phyloP scores from a whole-genome alignment of 2,113 vertebrate species.

The Tonatia bakeri region DNA sequence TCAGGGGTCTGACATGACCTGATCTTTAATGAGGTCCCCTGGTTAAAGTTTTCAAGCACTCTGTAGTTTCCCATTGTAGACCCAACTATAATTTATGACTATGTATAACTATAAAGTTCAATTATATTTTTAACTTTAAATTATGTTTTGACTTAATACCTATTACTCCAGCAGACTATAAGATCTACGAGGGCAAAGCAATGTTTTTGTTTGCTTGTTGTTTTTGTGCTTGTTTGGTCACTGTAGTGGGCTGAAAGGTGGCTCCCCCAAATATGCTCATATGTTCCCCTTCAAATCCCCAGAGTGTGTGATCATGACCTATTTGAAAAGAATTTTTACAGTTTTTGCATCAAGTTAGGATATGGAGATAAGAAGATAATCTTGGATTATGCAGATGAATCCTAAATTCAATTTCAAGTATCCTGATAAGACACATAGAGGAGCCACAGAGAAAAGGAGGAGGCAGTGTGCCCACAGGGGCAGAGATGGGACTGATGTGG shows the following conservation, averaged over 20 bases:
- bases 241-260: background rate
- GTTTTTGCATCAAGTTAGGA: background rate
- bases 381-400: background rate
- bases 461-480: background rate
- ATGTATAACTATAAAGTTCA: background rate
- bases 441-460: background rate
- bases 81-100: background rate
- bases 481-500: no score
- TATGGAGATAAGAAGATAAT: background rate
- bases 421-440: background rate
- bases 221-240: background rate
- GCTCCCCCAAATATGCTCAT: background rate
- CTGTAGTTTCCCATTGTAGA: background rate
- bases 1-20: background rate
- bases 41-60: background rate
- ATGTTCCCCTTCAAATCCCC: background rate
- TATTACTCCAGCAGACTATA: background rate
- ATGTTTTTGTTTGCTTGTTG: background rate
- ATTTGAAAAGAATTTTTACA: background rate
- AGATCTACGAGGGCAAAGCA: background rate
- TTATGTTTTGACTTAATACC: background rate
- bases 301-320: background rate
- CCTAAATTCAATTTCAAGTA: background rate
- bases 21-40: background rate
- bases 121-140: background rate